Evolutionary conservation across 2,113 vertebrate genomes (phyloP).

Genomic region (Protobothrops mucrosquamatus): DNA sequence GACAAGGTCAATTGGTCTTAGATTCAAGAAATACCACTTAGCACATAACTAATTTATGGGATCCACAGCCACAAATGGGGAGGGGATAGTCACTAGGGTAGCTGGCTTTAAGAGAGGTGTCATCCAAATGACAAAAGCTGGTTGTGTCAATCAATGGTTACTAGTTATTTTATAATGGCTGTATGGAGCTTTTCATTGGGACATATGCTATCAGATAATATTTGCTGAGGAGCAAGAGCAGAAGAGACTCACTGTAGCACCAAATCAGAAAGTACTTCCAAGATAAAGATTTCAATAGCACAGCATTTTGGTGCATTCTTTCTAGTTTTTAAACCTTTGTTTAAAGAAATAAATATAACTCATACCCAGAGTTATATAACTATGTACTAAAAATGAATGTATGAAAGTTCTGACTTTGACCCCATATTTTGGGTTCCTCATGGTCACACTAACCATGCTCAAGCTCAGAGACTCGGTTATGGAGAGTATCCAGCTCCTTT

Average conservation of each 20-base stretch:
- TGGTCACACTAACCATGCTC: constrained; percentile 82
- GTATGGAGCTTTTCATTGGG: neutral
- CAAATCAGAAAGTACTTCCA: neutral
- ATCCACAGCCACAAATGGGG: neutral
- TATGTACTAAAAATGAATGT: neutral
- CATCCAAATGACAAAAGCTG: neutral
- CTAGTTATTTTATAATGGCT: neutral
- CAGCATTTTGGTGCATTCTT: neutral
- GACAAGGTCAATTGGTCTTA: neutral
- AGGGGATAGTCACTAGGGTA: neutral
- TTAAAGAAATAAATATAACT: neutral
- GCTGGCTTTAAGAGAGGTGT: neutral
- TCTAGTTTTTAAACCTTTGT: neutral
- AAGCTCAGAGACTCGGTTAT: constrained; percentile 82
- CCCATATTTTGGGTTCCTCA: neutral
- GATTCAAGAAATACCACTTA: neutral
- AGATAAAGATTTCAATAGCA: too few species aligned
- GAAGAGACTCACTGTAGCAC: neutral
- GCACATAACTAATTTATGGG: neutral
- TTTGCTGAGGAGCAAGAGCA: neutral
- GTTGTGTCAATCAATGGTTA: neutral
- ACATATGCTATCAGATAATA: neutral
- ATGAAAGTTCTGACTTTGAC: neutral
- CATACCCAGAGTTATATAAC: neutral
- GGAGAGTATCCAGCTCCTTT: constrained; percentile 83